Conservation (phyloP, 2,888 invertebrate species). For the Acleris holmiana region DNA sequence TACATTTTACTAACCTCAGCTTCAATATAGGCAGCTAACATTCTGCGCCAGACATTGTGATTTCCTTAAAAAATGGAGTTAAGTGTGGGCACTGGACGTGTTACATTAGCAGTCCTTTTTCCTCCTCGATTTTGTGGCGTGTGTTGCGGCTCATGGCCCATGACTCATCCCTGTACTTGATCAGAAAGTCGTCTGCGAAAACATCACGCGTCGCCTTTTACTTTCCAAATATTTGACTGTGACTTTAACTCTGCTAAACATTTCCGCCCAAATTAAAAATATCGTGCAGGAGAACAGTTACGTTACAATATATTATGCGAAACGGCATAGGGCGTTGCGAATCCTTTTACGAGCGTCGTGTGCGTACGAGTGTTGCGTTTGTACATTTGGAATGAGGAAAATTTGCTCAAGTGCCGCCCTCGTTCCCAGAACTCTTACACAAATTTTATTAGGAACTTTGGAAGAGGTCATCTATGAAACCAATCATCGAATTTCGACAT, state of each 20-base stretch:
- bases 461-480: slow-evolving; percentile 21
- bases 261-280: slow-evolving; percentile 15
- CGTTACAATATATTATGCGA: slow-evolving; percentile 35
- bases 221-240: not conserved
- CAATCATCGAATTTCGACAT: slow-evolving; percentile 14
- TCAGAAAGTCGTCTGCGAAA: slow-evolving; percentile 1
- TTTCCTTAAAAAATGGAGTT: no score
- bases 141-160: not conserved
- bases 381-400: slow-evolving; percentile 37
- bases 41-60: no score
- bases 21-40: no score
- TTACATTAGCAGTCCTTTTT: not conserved
- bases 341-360: slow-evolving; percentile 35
- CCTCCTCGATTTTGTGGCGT: slow-evolving; percentile 5
- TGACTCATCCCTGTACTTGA: slow-evolving; percentile 4
- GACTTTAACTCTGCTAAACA: not conserved
- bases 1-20: no score
- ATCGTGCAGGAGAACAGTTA: slow-evolving; percentile 34
- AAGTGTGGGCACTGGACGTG: no score
- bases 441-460: slow-evolving; percentile 31
- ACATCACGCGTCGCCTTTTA: not conserved
- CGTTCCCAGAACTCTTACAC: slow-evolving; percentile 24
- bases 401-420: slow-evolving; percentile 30
- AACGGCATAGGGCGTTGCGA: slow-evolving; percentile 32
- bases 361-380: slow-evolving; percentile 36